Conservation (phyloP, 1,140 invertebrate species). For the Trialeurodes vaporariorum region DNA sequence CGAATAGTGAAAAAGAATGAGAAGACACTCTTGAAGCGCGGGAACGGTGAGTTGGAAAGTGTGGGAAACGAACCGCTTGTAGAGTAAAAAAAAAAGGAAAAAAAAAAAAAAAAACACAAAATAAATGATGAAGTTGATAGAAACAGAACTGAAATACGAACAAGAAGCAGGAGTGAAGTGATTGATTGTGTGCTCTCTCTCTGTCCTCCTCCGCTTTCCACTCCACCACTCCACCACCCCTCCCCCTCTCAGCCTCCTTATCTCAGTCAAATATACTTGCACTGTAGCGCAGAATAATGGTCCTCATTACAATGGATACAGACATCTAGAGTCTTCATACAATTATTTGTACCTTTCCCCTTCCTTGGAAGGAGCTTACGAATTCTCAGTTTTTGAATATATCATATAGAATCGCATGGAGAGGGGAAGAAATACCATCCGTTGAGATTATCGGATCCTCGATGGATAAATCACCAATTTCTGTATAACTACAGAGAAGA, state of each 20-base stretch:
- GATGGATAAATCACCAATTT: too few species aligned
- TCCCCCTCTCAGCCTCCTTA: too few species aligned
- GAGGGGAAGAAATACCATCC: too few species aligned
- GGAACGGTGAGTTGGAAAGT: background rate
- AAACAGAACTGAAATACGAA: background rate
- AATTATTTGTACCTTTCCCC: background rate
- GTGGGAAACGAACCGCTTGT: background rate
- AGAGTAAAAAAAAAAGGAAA: too few species aligned
- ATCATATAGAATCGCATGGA: too few species aligned
- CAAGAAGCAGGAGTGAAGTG: background rate
- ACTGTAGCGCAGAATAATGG: background rate
- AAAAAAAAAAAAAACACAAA: too few species aligned
- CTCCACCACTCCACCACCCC: too few species aligned
- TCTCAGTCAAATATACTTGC: background rate
- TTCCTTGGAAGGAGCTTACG: too few species aligned
- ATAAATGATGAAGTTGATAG: slow-evolving; percentile 1
- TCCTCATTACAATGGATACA: background rate
- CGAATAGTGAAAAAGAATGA: background rate
- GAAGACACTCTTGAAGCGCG: background rate
- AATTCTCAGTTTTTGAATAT: too few species aligned
- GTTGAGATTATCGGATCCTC: too few species aligned
- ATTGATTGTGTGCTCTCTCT: background rate
- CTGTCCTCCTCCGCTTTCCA: too few species aligned
- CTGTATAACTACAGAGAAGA: too few species aligned
- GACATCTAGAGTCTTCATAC: background rate